These are phyloP conservation scores for Cyclura pinguis DNA, from an alignment of 2,797 vertebrate species.

Conservation along the genomic window DNA sequence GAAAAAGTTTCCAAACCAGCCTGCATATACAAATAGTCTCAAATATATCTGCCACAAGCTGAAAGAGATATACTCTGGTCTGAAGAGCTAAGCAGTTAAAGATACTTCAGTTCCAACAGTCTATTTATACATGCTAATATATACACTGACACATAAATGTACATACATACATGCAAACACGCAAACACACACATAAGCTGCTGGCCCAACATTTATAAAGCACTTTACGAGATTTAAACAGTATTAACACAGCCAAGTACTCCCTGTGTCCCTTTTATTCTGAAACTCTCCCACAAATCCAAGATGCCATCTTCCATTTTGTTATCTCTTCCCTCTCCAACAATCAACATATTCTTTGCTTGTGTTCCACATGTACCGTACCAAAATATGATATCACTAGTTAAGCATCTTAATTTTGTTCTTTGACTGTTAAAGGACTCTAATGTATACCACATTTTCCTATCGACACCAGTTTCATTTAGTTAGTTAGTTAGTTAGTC, in stretches of 20 bases:
- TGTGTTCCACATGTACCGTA: background rate
- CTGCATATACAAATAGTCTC: background rate
- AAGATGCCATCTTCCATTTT: background rate
- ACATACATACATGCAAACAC: too few species aligned
- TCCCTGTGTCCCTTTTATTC: background rate
- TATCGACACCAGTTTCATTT: background rate
- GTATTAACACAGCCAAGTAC: background rate
- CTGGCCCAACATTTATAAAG: background rate
- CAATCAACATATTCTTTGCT: background rate
- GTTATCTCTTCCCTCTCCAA: background rate
- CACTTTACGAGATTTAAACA: background rate
- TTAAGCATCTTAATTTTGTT: background rate
- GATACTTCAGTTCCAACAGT: background rate
- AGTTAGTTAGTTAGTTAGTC: too few species aligned
- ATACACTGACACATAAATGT: too few species aligned
- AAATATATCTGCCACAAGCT: background rate
- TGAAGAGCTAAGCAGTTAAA: background rate
- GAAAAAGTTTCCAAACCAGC: conserved; percentile 43
- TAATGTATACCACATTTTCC: background rate
- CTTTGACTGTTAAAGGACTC: background rate
- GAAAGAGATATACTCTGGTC: background rate
- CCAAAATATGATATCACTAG: background rate
- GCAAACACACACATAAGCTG: too few species aligned
- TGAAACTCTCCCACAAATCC: background rate
- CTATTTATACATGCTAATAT: background rate